Base-by-base conservation (phyloP, 2,797 vertebrate genomes). In the Cynodonichthys magdalenae region DNA sequence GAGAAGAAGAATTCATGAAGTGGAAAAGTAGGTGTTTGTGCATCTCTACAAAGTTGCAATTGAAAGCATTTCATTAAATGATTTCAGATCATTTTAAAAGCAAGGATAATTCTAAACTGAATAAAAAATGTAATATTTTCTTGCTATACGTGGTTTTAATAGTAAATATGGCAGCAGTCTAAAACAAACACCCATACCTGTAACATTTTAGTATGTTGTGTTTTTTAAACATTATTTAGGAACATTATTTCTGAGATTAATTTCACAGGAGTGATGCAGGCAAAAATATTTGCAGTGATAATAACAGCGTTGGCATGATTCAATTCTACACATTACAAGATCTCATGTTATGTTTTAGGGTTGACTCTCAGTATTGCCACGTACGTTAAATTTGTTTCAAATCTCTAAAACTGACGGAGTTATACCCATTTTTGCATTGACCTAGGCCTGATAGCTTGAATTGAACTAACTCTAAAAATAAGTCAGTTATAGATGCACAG, bases 1-100 rank as follows among this genome's bases (percentile, higher is more conserved):
- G 27, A 61, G 64, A 64, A 78, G 90, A 89, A 77, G 3, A 63
- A 36, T 42, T 69, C 5, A 66, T 51, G 14, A 66, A 54, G 3
- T 55, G 34, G 17, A 18, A 65, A 67, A 50, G 15, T 65, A 2
- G 2, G 1, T 69, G 19, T 60, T 63, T 53, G 19, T 60, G 56
- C 48, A 74, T 69, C 42, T 63, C 15, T 54, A 27, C 1, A 49
- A 68, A 45, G 34, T 15, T 31, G 10, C 18, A 63, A 59, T 74
- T 47, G 69, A 59, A 17, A 36, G 29, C 53, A 46, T 51, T 66
- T n/a, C 48, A 47, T 56, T 41, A 71, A 55, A 53, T 69, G 3
- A 63, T 41, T 10, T 75, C 59, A 15, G 66, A 66, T 8, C 1
- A 55, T 72, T 39, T 67, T 62, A 51, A 11, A 53, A 17, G 15